Evolutionary conservation across 2,113 vertebrate species (phyloP).

Genomic region (Opisthocomus hoazin): DNA sequence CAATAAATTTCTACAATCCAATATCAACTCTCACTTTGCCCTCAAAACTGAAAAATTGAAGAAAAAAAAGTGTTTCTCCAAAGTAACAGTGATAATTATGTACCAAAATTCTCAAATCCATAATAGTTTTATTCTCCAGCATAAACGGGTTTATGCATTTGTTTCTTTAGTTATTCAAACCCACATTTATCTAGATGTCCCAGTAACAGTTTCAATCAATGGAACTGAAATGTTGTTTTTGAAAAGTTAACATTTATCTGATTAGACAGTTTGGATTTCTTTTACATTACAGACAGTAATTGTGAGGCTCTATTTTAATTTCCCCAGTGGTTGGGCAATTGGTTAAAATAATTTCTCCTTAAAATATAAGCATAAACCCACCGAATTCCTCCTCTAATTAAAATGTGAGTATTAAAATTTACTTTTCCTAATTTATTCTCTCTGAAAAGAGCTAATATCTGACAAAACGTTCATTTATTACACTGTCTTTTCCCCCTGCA

Average conservation of each 20-base stretch:
- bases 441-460: background rate
- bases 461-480: constrained; percentile 20
- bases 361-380: background rate
- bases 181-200: background rate
- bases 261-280: background rate
- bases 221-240: background rate
- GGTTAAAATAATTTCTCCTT: constrained; percentile 20
- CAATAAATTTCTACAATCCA: background rate
- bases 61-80: background rate
- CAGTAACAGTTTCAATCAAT: background rate
- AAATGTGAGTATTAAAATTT: background rate
- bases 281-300: background rate
- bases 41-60: background rate
- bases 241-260: background rate
- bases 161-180: background rate
- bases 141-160: background rate
- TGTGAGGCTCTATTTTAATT: background rate
- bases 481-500: background rate
- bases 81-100: background rate
- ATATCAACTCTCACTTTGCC: background rate
- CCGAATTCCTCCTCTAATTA: constrained; percentile 6
- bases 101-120: background rate
- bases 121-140: background rate
- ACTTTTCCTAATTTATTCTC: background rate
- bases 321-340: background rate